phyloP scores from a whole-genome alignment of 2,113 vertebrate genomes.

The Muntiacus reevesi region DNA sequence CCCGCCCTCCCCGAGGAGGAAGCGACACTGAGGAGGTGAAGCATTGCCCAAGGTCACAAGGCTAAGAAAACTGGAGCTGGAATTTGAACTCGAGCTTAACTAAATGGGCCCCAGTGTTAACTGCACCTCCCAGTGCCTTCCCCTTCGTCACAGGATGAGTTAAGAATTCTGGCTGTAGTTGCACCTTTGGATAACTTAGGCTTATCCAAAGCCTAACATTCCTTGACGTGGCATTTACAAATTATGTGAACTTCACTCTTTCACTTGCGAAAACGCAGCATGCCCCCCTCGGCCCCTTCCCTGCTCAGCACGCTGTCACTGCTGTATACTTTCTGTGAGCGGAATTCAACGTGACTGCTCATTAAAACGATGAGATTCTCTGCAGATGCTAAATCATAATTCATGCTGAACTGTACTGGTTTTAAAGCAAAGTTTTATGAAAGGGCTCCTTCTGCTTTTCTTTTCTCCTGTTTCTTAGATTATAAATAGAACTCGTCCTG shows the following conservation, averaged over 20 bases:
- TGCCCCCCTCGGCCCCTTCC: not conserved
- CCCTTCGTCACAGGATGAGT: not conserved
- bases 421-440: not conserved
- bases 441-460: not conserved
- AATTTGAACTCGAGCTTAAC: not conserved
- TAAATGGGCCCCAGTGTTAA: not conserved
- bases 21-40: not conserved
- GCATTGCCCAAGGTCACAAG: accelerated
- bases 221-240: too few relatives aligned
- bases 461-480: not conserved
- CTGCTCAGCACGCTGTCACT: not conserved
- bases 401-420: not conserved
- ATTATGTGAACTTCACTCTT: not conserved
- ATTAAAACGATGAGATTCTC: not conserved
- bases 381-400: too few relatives aligned
- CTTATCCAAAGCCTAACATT: not conserved
- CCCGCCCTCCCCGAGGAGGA: not conserved
- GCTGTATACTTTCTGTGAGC: accelerated
- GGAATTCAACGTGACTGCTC: too few relatives aligned
- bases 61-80: not conserved
- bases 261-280: not conserved
- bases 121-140: not conserved
- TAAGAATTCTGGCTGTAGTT: not conserved
- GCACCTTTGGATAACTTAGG: not conserved
- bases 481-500: not conserved